Percentiles rank a stretch among this genome's conserved stretches.
Evolutionary conservation across 2,113 vertebrate species (phyloP).

Genomic region (Pachycephala philippinensis): DNA sequence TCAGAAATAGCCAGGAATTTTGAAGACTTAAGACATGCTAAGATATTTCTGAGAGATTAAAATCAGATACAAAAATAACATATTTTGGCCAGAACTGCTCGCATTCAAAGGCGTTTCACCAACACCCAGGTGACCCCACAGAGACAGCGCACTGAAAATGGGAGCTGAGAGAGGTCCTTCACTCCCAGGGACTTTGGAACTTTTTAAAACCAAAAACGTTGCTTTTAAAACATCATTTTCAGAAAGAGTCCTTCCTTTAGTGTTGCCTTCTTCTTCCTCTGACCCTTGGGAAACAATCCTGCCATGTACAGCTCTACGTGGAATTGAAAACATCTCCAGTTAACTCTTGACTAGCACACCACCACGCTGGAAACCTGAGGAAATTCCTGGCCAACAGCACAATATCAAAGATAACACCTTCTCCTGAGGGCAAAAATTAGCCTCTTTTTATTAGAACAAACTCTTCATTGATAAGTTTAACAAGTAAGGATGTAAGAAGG

Average conservation of each 20-base stretch:
- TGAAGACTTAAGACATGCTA: background rate
- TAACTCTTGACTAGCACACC: background rate
- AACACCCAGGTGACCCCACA: background rate
- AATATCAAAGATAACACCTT: background rate
- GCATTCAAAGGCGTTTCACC: background rate
- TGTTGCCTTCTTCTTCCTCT: background rate
- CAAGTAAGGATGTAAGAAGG: background rate
- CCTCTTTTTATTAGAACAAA: background rate
- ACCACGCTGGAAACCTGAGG: background rate
- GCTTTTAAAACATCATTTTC: background rate
- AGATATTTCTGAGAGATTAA: background rate
- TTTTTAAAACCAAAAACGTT: too few relatives aligned
- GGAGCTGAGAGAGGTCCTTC: background rate
- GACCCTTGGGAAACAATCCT: background rate
- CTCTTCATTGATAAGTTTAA: background rate
- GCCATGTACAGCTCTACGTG: background rate
- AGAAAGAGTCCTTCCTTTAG: background rate
- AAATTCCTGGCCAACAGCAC: background rate
- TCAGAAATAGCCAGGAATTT: background rate
- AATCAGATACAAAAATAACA: background rate
- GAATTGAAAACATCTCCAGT: background rate
- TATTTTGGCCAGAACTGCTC: background rate
- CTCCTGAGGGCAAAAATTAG: background rate
- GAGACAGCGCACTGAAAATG: rapidly evolving
- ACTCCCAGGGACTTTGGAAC: background rate